Evolutionary conservation across 2,797 vertebrate species (phyloP).

Genomic region (Phataginus tricuspis): DNA sequence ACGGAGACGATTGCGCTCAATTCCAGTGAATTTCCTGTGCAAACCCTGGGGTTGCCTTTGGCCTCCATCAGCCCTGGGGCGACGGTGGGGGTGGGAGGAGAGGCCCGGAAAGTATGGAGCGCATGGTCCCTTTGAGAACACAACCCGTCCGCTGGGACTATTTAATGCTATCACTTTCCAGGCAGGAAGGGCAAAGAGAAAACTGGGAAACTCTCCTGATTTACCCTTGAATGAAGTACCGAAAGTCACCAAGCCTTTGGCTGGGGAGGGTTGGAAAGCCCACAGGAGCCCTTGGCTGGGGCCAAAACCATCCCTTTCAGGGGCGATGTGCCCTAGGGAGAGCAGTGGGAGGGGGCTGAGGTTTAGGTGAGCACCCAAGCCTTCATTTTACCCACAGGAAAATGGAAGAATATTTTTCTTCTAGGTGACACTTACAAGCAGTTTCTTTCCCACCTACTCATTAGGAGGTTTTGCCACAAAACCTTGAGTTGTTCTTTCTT

Average conservation of each 20-base stretch:
- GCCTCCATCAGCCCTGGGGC: slow-evolving; percentile 61
- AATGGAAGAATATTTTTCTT: slow-evolving; percentile 62
- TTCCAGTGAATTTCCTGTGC: slow-evolving; percentile 73
- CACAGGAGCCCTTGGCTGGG: slow-evolving; percentile 15
- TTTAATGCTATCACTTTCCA: slow-evolving; percentile 35
- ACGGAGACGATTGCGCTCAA: slow-evolving; percentile 63
- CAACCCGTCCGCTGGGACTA: slow-evolving; percentile 77
- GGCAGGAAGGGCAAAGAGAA: slow-evolving; percentile 62
- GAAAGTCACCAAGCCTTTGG: background rate
- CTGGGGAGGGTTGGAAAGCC: background rate
- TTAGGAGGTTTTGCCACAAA: slow-evolving; percentile 42
- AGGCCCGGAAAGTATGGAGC: background rate
- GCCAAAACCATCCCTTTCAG: slow-evolving; percentile 57
- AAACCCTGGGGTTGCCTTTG: slow-evolving; percentile 83
- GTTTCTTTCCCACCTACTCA: slow-evolving; percentile 70
- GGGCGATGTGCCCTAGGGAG: background rate
- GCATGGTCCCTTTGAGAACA: slow-evolving; percentile 69
- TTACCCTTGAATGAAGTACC: slow-evolving; percentile 11
- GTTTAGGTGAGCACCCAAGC: background rate
- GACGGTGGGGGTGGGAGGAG: background rate
- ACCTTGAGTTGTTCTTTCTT: slow-evolving; percentile 78
- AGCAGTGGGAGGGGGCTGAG: background rate
- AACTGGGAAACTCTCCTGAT: slow-evolving; percentile 40
- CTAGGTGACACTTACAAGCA: slow-evolving; percentile 74
- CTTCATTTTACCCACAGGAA: slow-evolving; percentile 71